These are phyloP conservation scores for Eilema griseolum DNA, from an alignment of 2,888 invertebrate species.

Conservation along the genomic window DNA sequence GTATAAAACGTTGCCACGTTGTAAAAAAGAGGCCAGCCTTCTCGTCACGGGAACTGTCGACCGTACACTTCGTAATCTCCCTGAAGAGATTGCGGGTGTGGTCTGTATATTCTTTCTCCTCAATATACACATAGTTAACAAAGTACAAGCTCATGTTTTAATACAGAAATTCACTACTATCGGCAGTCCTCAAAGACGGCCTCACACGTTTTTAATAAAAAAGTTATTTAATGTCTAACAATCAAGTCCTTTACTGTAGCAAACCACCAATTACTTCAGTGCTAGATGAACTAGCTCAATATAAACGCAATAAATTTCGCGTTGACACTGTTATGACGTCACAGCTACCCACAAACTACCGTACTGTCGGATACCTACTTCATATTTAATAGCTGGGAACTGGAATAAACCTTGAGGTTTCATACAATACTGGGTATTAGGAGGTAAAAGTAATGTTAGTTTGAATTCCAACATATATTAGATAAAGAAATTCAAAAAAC, in stretches of 20 bases:
- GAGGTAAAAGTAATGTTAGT: conserved; percentile 2
- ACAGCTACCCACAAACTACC: conserved; percentile 21
- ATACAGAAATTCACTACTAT: no score
- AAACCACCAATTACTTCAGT: neutral
- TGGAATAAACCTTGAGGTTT: conserved; percentile 18
- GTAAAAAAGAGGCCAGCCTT: no score
- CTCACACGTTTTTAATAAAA: no score
- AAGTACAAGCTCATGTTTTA: no score
- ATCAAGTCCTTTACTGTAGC: neutral
- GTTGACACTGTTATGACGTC: conserved; percentile 19
- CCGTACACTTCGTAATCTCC: no score
- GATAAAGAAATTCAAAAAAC: no score
- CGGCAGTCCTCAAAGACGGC: no score
- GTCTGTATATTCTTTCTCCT: no score
- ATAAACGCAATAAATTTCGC: conserved; percentile 14
- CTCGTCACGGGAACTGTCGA: no score
- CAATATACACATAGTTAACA: no score
- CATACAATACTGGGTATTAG: conserved; percentile 18
- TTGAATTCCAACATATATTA: neutral
- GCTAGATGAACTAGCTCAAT: neutral
- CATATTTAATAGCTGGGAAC: conserved; percentile 46
- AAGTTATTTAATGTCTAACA: neutral
- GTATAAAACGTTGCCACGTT: no score
- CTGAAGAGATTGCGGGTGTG: no score
- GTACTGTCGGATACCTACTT: conserved; percentile 9